A percentile compares a stretch with the other conserved stretches of the same genome.
phyloP scores from a whole-genome alignment of 2,113 vertebrate species.

The Perca schrenkii region DNA sequence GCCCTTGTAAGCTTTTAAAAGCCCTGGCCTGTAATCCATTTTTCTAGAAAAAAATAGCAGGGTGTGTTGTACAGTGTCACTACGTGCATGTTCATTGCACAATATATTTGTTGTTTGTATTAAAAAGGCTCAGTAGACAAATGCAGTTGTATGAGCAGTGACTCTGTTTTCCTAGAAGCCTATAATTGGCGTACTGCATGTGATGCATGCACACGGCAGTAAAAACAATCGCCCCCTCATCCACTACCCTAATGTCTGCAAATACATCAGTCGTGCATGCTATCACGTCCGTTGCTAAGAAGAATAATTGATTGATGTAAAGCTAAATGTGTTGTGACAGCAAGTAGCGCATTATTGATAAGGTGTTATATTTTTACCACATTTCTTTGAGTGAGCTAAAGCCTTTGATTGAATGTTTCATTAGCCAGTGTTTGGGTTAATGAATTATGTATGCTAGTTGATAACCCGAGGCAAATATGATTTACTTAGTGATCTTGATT shows the following conservation, averaged over 20 bases:
- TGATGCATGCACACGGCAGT: background rate
- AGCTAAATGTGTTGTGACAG: background rate
- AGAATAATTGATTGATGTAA: background rate
- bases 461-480: constrained; percentile 26
- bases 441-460: constrained; percentile 28
- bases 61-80: background rate
- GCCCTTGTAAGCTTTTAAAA: background rate
- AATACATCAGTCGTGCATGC: background rate
- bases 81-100: background rate
- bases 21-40: background rate
- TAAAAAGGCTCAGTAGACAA: background rate
- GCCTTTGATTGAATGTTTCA: constrained; percentile 18
- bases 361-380: constrained; percentile 5
- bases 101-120: no score
- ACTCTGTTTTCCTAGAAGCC: background rate
- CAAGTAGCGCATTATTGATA: background rate
- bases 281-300: background rate
- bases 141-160: background rate
- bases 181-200: background rate
- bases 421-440: constrained; percentile 20
- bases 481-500: constrained; percentile 44
- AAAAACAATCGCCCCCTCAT: background rate
- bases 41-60: background rate
- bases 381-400: constrained; percentile 3
- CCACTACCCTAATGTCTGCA: background rate